Evolutionary conservation across 2,797 vertebrate species (phyloP), one percentile per base, ranked within the genome.

Genomic region (Myotis vivesi): DNA sequence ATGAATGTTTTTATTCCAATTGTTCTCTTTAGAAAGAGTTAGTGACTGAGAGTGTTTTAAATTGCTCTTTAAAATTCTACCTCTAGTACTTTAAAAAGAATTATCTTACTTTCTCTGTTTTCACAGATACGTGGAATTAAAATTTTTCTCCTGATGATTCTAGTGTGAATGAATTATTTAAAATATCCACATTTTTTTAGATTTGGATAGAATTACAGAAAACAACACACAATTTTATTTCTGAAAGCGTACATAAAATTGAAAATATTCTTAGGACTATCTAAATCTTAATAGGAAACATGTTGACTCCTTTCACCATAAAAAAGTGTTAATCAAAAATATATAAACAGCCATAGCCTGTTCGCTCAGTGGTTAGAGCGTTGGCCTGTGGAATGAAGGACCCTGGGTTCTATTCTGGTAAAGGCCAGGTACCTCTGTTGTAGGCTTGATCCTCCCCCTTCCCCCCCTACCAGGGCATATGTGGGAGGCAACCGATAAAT

Each of bases 201-300:
- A 94, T 16, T 89, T 89, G 11, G 30, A 44, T 33, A 83, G 62
- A 96, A 85, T 95, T 96, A 68, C 20, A 73, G 85, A 96, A 97
- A 94, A 88, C 19, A 95, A 89, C 33, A 51, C 4, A 81, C 1
- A 87, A 38, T 62, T 96, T 95, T 93, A 92, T 53, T 96, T 97
- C 75, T 95, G 68, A 96, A 97, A 59, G 86, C 36, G 30, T 85
- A 28, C 28, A 79, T 85, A 84, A 71, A 30, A 66, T 53, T 66
- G 20, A 87, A 71, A 79, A 28, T 3, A 62, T 36, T 88, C 75
- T 57, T 17, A 51, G 81, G 17, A 0, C 17, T 41, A 0, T 93
- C 33, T 62, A 30, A 6, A 64, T 83, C 23, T 55, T 96, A 95
- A 97, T 41, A 92, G 55, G 23, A 96, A 97, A 95, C 0, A 3